Evolutionary conservation across 2,797 vertebrate species (phyloP), one percentile per base, ranked within the genome.

Genomic region (Macrochelys suwanniensis): DNA sequence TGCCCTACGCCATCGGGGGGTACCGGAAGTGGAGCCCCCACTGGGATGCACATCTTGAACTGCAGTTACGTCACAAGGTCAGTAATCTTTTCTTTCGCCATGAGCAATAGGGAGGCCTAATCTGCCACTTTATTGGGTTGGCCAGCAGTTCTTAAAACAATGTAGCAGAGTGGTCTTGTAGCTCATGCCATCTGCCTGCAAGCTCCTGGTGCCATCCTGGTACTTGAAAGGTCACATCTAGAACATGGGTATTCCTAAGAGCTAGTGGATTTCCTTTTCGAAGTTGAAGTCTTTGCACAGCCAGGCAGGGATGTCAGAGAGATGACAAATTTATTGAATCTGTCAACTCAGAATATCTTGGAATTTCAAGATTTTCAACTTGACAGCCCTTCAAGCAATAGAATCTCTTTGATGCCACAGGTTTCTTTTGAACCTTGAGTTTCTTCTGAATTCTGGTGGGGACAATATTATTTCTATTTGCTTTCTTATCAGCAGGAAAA

Each of bases 381-480:
- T 61, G 26, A 33, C 15, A 61, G 59, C 61, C 33, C 61, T 37
- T 37, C 13, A 68, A 68, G 61, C n/a, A 68, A 31, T 50, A 84
- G 76, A 85, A 49, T 59, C 53, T 21, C 51, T 26, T 4, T 1
- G 11, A 17, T 57, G 57, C 42, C 89, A 47, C 3, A 45, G 56
- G 50, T 4, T 50, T 86, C 84, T 42, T 47, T 10, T 61, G 54
- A 86, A 23, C 10, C 2, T 71, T 10, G 28, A 28, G 57, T 59
- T 59, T 12, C 57, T 59, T 85, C 57, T 59, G 3, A 4, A 79
- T 0, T 0, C 4, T 45, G 12, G 26, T 71, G 47, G 15, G 51
- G 83, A 45, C 26, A 4, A 51, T 28, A 56, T 56, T 65, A n/a
- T 68, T 68, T n/a, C n/a, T 68, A 6, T n/a, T 71, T 68, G 65